Conservation (phyloP, 2,888 invertebrate species). For the Sinotaia quadrata region DNA sequence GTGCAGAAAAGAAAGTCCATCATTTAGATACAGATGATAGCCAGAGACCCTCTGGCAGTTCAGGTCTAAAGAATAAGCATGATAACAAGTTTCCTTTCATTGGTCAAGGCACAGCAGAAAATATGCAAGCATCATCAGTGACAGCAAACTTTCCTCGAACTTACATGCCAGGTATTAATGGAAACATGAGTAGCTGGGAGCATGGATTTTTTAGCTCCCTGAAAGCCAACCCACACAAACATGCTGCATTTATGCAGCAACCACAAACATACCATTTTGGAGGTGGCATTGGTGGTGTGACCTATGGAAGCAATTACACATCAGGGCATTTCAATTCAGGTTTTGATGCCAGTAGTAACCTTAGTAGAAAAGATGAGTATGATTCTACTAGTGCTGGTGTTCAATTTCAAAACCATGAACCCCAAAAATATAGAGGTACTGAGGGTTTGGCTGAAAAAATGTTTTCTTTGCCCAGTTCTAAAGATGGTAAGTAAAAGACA, state of each 20-base stretch:
- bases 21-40: conserved; percentile 14
- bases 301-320: no score
- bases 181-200: conserved; percentile 24
- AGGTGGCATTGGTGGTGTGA: neutral
- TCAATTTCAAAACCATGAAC: no score
- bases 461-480: neutral
- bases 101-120: neutral
- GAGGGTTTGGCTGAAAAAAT: neutral
- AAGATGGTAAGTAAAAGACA: neutral
- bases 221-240: conserved; percentile 29
- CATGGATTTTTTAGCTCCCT: conserved; percentile 34
- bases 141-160: neutral
- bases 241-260: neutral
- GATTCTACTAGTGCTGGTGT: no score
- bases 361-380: no score
- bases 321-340: no score
- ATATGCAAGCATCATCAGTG: neutral
- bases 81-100: neutral
- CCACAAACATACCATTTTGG: neutral
- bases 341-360: no score
- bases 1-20: conserved; percentile 65
- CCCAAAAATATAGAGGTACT: no score
- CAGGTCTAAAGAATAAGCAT: neutral
- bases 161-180: conserved; percentile 14
- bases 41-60: neutral